Base-by-base conservation (phyloP, 2,888 invertebrate genomes). In the Meta bourneti region DNA sequence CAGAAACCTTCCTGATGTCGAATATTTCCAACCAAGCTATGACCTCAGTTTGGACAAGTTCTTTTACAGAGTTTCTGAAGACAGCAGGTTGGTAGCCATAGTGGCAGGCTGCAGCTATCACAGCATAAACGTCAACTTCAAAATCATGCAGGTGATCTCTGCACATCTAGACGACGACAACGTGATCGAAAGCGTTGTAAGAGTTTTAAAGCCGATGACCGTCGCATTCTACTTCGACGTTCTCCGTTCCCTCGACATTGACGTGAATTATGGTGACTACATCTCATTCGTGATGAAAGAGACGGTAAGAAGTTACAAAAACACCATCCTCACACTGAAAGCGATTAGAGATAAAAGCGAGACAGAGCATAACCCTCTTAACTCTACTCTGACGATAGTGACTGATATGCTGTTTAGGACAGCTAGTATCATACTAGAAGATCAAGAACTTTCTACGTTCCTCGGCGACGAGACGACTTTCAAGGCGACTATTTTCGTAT, bases 91-190 rank as follows among this genome's bases (percentile, higher is more conserved):
- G 49, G 75, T 77, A 0, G 71, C 70, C 7, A 81, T 86, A 49
- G 19, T 82, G 72, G 71, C 75, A 71, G 86, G 79, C 19, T 91
- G 86, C 34, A 52, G 81, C 16, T 75, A 82, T n/a, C 51, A 91
- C 19, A 69, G 11, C 49, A 34, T 90, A 49, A 61, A 74, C 48
- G 13, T 34, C 13, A 54, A 49, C 16, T 74, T 83, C 34, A n/a
- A 7, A 5, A 16, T 83, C 4, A 20, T 77, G 54, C 48, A 71
- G 34, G 13, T 88, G 7, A 16, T 71, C 1, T 7, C 19, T 0
- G 8, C 20, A 1, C 61, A 72, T 51, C 9, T 48, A 9, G 71
- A 75, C 9, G 84, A 75, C 11, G 48, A 9, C 0, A 61, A 54
- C 1, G 11, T 75, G 8, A 13, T 48, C 0, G 48, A 75, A n/a